phyloP scores from a whole-genome alignment of 2,113 vertebrate genomes.

The Macquaria australasica region DNA sequence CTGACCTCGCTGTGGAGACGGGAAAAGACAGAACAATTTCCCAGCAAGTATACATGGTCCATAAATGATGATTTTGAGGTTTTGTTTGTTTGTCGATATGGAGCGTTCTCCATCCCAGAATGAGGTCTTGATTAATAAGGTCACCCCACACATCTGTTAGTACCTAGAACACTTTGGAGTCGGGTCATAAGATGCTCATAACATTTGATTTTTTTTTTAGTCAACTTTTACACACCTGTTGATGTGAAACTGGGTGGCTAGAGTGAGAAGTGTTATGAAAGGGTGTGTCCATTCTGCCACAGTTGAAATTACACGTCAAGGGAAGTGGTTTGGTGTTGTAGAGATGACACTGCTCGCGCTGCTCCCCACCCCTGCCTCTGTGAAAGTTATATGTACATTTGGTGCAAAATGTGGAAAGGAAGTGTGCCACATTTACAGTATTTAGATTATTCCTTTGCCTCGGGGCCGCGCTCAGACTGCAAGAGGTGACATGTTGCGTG shows the following conservation, averaged over 20 bases:
- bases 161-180: not conserved
- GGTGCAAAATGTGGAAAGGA: not conserved
- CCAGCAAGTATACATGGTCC: not conserved
- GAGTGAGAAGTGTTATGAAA: conserved; percentile 20
- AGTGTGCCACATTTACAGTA: not conserved
- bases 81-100: not conserved
- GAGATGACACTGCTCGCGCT: conserved; percentile 39
- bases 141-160: not conserved
- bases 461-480: not conserved
- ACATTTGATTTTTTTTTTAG: not conserved
- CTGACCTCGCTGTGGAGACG: conserved; percentile 5
- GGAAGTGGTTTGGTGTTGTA: conserved; percentile 57
- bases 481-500: not conserved
- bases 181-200: not conserved
- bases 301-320: conserved; percentile 42
- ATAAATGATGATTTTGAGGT: not conserved
- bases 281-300: conserved; percentile 50
- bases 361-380: not conserved
- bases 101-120: not conserved
- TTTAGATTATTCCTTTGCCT: not conserved
- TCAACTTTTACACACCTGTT: conserved; percentile 22
- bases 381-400: conserved; percentile 2
- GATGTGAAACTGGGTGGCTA: conserved; percentile 57
- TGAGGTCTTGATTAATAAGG: too few relatives aligned
- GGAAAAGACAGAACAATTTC: conserved; percentile 10